Base-by-base conservation (phyloP, 2,797 vertebrate species). In the Otolemur crassicaudatus region DNA sequence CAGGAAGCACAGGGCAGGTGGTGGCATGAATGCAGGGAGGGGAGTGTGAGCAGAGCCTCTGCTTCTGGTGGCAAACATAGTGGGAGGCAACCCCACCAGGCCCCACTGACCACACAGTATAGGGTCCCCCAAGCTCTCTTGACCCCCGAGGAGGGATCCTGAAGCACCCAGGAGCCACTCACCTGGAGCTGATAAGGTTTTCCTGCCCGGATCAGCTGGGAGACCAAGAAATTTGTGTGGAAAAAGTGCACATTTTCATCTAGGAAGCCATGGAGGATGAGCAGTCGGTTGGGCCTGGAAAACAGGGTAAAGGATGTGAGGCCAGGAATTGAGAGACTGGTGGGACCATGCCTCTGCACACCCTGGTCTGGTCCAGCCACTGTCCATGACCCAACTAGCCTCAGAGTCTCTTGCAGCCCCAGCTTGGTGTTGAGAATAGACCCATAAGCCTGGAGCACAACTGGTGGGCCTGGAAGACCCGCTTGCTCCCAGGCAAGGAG, bases 191-290 rank as follows among this genome's bases (percentile, higher is more conserved):
- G 99, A 98, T 99, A 99, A 73, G 99, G 99, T 98, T 99, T 99
- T 94, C 99, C 99, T 92, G 99, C 99, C 93, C 99, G 99, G 98
- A 99, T 99, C 97, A 99, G 99, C 98, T 99, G 99, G 49, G 99
- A 99, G 96, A 99, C 99, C 63, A 99, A 98, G 98, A 99, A 99
- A 97, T 99, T 99, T 96, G 99, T 99, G 98, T 99, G 99, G 98
- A 99, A 99, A 99, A 99, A 99, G 99, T 99, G 99, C 99, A 99
- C 99, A 9, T 99, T 99, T 98, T 99, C 99, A 95, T 99, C 99
- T 93, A 99, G 99, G 98, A 99, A 99, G 91, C 99, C 99, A 31
- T 99, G 99, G 91, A 99, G 99, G 98, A 99, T 99, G 96, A 99
- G 99, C 98, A 99, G 98, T 97, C 99, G 99, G 97, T 99, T 99